Conservation (phyloP, 2,113 vertebrate genomes). For the Steatornis caripensis region DNA sequence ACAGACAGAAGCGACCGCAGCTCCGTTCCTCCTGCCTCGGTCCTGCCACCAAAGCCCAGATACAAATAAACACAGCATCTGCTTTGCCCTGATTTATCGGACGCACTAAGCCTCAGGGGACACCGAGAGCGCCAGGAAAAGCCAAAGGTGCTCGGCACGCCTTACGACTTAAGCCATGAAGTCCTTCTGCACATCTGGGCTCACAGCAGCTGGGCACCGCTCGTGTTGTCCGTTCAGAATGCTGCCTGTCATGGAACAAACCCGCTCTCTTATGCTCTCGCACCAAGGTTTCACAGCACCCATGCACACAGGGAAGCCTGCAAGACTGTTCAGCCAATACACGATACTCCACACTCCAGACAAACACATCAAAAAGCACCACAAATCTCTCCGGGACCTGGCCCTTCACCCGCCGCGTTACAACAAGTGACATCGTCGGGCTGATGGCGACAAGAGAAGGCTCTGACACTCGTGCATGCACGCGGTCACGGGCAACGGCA, state of each 20-base stretch:
- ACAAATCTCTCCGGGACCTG: neutral
- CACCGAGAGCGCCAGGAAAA: neutral
- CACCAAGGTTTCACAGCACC: neutral
- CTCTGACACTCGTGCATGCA: neutral
- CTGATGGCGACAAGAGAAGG: neutral
- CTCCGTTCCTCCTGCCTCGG: fast-evolving
- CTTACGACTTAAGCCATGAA: neutral
- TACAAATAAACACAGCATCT: neutral
- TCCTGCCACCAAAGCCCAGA: neutral
- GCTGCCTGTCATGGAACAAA: neutral
- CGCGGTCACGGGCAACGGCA: neutral
- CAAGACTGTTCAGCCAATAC: neutral
- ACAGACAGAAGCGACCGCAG: neutral
- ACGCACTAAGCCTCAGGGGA: neutral
- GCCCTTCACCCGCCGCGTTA: fast-evolving
- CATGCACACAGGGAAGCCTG: neutral
- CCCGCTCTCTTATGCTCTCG: neutral
- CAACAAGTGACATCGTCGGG: neutral
- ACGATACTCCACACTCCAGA: neutral
- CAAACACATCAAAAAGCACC: neutral
- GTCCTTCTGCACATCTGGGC: neutral
- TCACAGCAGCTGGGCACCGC: neutral
- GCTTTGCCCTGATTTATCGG: neutral
- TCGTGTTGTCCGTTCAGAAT: neutral
- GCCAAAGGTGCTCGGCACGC: neutral